phyloP scores from a whole-genome alignment of 1,140 invertebrate species.

The Drosophila punjabiensis region DNA sequence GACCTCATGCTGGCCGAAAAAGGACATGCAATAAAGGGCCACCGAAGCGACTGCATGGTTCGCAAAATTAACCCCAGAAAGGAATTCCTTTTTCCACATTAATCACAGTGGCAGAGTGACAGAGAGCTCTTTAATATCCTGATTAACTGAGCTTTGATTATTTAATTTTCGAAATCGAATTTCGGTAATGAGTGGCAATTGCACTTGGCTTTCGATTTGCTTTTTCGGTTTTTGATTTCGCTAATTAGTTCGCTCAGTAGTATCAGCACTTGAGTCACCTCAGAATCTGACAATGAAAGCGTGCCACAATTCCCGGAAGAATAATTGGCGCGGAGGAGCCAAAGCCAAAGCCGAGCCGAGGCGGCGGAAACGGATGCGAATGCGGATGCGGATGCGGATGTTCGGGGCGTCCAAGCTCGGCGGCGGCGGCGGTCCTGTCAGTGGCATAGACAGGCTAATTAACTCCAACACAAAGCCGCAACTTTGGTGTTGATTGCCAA shows the following conservation, averaged over 20 bases:
- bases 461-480: slow-evolving; percentile 70
- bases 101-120: no score
- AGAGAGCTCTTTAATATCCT: neutral
- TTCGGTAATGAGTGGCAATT: slow-evolving; percentile 3
- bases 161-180: neutral
- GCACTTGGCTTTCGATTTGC: neutral
- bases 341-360: neutral
- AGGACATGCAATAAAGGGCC: slow-evolving; percentile 27
- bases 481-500: slow-evolving; percentile 75
- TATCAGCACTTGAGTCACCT: slow-evolving; percentile 4
- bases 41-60: slow-evolving; percentile 7
- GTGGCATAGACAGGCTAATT: slow-evolving; percentile 70
- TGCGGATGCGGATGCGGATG: neutral
- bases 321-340: slow-evolving; percentile 20
- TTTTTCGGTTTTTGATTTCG: slow-evolving; percentile 1
- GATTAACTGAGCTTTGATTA: neutral
- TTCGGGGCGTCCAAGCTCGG: slow-evolving; percentile 20
- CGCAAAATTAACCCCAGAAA: slow-evolving; percentile 12
- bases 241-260: slow-evolving; percentile 6
- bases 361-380: neutral
- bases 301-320: slow-evolving; percentile 17
- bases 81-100: neutral
- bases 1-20: slow-evolving; percentile 2
- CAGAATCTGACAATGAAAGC: slow-evolving; percentile 2
- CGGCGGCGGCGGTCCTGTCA: slow-evolving; percentile 37